phyloP scores from a whole-genome alignment of 2,113 vertebrate species.

The Hyla sarda region DNA sequence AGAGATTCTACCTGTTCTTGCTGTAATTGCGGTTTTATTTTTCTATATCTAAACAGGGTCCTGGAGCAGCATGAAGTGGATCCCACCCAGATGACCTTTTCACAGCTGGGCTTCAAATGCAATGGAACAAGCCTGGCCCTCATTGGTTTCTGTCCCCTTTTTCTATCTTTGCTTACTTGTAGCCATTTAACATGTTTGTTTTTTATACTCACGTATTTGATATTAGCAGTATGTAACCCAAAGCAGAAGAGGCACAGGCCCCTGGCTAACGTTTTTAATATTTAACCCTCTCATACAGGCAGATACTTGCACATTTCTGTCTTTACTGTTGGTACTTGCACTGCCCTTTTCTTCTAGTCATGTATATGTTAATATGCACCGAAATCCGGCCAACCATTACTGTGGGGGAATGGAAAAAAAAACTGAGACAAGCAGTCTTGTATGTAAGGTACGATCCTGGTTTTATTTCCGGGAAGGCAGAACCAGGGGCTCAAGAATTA shows the following conservation, averaged over 20 bases:
- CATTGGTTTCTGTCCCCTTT: background rate
- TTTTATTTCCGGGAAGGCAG: background rate
- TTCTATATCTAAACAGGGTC: background rate
- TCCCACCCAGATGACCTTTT: background rate
- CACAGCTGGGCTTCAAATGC: background rate
- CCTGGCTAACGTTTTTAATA: slow-evolving; percentile 27
- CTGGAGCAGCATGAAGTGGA: slow-evolving; percentile 23
- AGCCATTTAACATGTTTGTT: slow-evolving; percentile 52
- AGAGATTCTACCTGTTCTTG: background rate
- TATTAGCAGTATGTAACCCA: slow-evolving; percentile 22
- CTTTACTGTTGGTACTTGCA: slow-evolving; percentile 15
- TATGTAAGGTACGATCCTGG: slow-evolving; percentile 31
- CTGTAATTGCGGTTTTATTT: slow-evolving; percentile 17
- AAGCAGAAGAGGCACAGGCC: background rate
- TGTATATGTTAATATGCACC: background rate
- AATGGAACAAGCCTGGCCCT: background rate
- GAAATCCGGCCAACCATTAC: background rate
- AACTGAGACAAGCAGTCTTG: too few species aligned
- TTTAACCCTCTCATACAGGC: background rate
- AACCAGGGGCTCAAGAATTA: background rate
- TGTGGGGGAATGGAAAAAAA: background rate
- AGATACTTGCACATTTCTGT: background rate
- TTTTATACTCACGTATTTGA: slow-evolving; percentile 31
- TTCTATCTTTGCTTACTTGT: slow-evolving; percentile 34
- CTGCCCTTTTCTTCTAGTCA: background rate